These are phyloP conservation scores for Achroia grisella DNA, from an alignment of 1,140 invertebrate species.

Conservation along the genomic window DNA sequence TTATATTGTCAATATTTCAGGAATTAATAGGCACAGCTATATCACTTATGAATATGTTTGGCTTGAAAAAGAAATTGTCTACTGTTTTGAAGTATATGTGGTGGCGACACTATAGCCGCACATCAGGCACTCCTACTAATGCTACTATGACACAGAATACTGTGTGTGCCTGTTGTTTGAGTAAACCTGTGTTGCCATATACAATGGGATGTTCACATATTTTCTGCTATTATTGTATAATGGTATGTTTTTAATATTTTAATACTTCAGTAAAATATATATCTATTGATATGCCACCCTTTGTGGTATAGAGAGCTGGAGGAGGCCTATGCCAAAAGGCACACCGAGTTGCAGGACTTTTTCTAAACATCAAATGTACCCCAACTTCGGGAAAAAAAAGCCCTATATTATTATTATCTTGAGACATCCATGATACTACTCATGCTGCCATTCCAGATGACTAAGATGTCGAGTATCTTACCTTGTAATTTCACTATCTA, in stretches of 20 bases:
- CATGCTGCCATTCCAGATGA: no score
- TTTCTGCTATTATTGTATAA: conserved; percentile 79
- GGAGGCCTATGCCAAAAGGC: no score
- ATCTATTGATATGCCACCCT: no score
- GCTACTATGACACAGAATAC: conserved; percentile 60
- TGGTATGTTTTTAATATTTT: conserved; percentile 45
- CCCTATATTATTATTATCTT: no score
- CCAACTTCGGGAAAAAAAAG: no score
- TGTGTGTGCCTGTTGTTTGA: conserved; percentile 74
- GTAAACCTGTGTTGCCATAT: conserved; percentile 75
- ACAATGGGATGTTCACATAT: conserved; percentile 78
- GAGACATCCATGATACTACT: no score
- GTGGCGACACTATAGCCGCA: conserved; percentile 36
- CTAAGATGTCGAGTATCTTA: no score
- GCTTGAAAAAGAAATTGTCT: conserved; percentile 58
- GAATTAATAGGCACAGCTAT: conserved; percentile 75
- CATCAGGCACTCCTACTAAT: neutral
- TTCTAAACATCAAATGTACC: no score
- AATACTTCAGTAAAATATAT: no score
- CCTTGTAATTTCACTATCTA: no score
- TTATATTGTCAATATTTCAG: conserved; percentile 43
- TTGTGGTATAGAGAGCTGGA: no score
- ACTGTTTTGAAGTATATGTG: conserved; percentile 57
- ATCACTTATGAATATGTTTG: conserved; percentile 76
- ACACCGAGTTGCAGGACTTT: no score